Evolutionary conservation across 2,113 vertebrate genomes (phyloP).

Genomic region (Oryzias woworae): DNA sequence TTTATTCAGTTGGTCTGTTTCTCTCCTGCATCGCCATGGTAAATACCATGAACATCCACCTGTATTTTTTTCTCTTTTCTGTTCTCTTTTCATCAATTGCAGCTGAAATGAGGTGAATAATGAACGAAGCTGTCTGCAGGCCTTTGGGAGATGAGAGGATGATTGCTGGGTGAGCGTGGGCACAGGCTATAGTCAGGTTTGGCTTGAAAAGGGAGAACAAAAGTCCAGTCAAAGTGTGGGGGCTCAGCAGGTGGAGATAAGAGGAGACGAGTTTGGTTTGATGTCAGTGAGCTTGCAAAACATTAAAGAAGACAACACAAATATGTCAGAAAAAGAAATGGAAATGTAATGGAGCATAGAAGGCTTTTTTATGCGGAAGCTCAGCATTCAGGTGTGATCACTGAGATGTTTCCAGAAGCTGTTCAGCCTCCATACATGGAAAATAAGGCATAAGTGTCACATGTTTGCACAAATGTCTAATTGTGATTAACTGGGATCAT

Average conservation of each 20-base stretch:
- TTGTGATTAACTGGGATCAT: too few relatives aligned
- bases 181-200: constrained; percentile 14
- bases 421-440: too few relatives aligned
- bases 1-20: constrained; percentile 40
- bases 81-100: constrained; percentile 21
- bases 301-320: background rate
- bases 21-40: constrained; percentile 37
- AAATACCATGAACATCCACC: constrained; percentile 40
- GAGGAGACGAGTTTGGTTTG: constrained; percentile 1
- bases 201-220: constrained; percentile 4
- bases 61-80: constrained; percentile 13
- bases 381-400: too few relatives aligned
- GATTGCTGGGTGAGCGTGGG: constrained; percentile 34
- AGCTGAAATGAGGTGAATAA: constrained; percentile 23
- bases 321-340: background rate
- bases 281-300: background rate
- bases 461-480: too few relatives aligned
- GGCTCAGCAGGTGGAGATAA: constrained; percentile 11
- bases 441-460: too few relatives aligned
- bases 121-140: constrained; percentile 17
- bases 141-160: constrained; percentile 25
- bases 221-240: constrained; percentile 17
- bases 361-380: too few relatives aligned
- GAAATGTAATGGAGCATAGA: background rate
- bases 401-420: too few relatives aligned